Evolutionary conservation across 2,797 vertebrate genomes (phyloP), one percentile per base, ranked within the genome.

Genomic region (Tokudaia tokunoshimensis): DNA sequence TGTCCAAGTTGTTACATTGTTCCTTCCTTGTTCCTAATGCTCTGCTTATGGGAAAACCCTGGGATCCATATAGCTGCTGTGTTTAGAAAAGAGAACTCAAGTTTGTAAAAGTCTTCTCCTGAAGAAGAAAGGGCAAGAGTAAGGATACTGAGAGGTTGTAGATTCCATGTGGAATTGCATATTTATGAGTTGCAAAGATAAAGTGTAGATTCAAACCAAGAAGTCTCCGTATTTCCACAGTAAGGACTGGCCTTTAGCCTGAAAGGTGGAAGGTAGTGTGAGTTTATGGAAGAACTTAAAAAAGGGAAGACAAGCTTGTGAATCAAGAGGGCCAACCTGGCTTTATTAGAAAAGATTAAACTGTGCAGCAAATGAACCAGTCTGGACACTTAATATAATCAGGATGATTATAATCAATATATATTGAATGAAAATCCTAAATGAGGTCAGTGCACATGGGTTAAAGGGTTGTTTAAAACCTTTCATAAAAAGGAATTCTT

Each of bases 21-120:
- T 87, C 13, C 17, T 75, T 63, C 84, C 29, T 82, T 74, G 29
- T 19, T 19, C 5, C 12, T 6, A 22, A 11, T 78, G 61, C 15
- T 65, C 86, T 91, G 44, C 44, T 12, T 34, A 22, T 83, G 89
- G 29, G 34, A 26, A 26, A n/a, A 44, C 44, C 5, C 24, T 9
- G 67, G 61, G 24, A 26, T n/a, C 47, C 26, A 17, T 80, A 4
- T 52, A 89, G 20, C 11, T 44, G 4, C 37, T 96, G n/a, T 41
- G 11, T 57, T 96, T 79, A 89, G 82, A 83, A 94, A 96, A 75
- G 67, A 47, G 9, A 24, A 29, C 11, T 24, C 74, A 50, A 44
- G 44, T 92, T 70, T 76, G 74, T 76, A 52, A 83, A 80, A 83
- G 59, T 41, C 78, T 82, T 59, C 24, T 52, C 11, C 75, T 44